Base-by-base conservation (phyloP, 2,797 vertebrate genomes). In the Spea hammondii region DNA sequence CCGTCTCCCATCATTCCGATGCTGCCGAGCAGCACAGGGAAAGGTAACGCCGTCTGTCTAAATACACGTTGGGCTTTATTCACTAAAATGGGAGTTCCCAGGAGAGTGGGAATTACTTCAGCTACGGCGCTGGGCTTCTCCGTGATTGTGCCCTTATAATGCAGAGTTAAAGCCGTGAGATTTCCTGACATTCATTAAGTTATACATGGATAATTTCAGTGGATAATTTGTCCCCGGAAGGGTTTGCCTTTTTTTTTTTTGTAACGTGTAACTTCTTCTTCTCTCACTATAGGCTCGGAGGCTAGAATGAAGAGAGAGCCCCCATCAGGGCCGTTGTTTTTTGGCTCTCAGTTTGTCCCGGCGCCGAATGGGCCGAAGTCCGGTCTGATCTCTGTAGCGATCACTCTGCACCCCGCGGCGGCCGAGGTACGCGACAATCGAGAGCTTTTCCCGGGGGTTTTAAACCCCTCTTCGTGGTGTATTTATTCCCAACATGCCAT, bases 361-460 rank as follows among this genome's bases (percentile, higher is more conserved):
- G 85, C 93, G 64, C 90, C 92, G 51, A 95, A 94, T 53, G 94
- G 95, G 77, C 93, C 96, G 81, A 94, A 95, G 89, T 93, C 95
- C 73, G 95, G 96, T 14, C 92, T 98, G 77, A 97, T 99, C 82
- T 98, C 98, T 88, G 97, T 99, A 83, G 96, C 98, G 53, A 98
- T 99, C 89, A 99, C 96, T 11, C 89, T 99, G 86, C 97, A 98
- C 86, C 97, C 97, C 69, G 92, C 95, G 68, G 98, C 97, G 85
- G 96, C 96, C 62, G 97, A 98, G 96, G 98, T 99, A 91, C 93
- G 9, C 4, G 11, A 54, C 9, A 10, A 45, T 62, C 0, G 48
- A 59, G 4, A 53, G 69, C 7, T 70, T 55, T 70, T 5, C n/a
- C 3, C 5, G 32, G 32, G 32, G 32, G 3, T 54, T 53, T 70